Percentiles rank a stretch among this genome's conserved stretches.
Evolutionary conservation across 2,113 vertebrate genomes (phyloP).

Genomic region (Bothrops jararaca): DNA sequence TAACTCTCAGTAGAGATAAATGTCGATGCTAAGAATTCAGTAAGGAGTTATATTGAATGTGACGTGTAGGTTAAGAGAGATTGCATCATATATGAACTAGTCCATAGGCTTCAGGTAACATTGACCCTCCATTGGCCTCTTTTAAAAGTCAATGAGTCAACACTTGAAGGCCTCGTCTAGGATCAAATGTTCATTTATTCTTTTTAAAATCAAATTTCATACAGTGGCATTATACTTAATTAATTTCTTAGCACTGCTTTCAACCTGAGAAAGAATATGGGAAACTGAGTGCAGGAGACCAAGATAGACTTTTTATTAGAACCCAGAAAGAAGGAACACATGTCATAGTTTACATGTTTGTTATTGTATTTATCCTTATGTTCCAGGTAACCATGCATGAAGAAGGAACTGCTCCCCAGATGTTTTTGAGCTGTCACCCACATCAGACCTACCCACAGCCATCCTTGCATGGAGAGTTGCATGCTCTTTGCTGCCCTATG

Average conservation of each 20-base stretch:
- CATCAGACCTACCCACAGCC: not conserved
- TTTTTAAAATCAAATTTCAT: too few relatives aligned
- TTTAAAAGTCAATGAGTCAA: not conserved
- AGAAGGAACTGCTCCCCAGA: not conserved
- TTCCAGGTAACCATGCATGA: not conserved
- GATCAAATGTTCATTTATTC: not conserved
- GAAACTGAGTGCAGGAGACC: not conserved
- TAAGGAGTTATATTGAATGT: not conserved
- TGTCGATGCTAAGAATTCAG: not conserved
- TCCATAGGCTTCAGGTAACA: not conserved
- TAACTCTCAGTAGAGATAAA: not conserved
- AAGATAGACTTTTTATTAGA: not conserved
- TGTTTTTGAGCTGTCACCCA: not conserved
- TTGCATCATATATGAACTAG: not conserved
- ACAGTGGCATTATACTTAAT: not conserved
- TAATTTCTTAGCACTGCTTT: not conserved
- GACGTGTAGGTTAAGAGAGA: not conserved
- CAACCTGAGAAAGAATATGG: not conserved
- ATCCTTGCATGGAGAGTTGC: not conserved
- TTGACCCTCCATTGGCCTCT: not conserved
- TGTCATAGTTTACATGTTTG: not conserved
- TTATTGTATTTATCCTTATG: not conserved
- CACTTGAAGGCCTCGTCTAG: not conserved
- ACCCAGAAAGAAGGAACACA: not conserved
- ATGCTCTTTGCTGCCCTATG: not conserved